Evolutionary conservation across 2,888 invertebrate genomes (phyloP).

Genomic region (Trichogramma evanescens): DNA sequence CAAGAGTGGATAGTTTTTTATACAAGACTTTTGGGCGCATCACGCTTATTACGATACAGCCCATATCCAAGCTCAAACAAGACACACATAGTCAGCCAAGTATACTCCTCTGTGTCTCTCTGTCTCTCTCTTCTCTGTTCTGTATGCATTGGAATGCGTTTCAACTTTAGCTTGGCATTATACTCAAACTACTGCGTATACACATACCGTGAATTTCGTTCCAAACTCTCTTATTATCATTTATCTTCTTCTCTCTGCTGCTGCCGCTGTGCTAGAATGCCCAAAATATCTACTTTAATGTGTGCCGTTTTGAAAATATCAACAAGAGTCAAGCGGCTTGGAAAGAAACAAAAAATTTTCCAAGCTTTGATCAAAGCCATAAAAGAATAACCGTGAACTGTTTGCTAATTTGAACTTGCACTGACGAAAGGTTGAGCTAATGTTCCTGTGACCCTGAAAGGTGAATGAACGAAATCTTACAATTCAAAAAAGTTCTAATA

Average conservation of each 20-base stretch:
- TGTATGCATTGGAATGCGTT: constrained; percentile 15
- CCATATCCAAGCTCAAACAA: too few relatives aligned
- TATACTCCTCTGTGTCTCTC: neutral
- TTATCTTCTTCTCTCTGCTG: too few relatives aligned
- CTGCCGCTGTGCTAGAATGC: neutral
- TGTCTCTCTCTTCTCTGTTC: neutral
- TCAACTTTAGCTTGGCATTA: constrained; percentile 4
- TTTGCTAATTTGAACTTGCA: neutral
- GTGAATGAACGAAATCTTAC: too few relatives aligned
- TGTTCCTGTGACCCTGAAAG: too few relatives aligned
- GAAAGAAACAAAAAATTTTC: neutral
- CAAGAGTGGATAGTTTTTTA: too few relatives aligned
- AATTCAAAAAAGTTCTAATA: too few relatives aligned
- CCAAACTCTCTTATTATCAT: too few relatives aligned
- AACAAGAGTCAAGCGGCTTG: neutral
- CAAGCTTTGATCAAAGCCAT: constrained; percentile 18
- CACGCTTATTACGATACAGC: too few relatives aligned
- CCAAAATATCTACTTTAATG: constrained; percentile 23
- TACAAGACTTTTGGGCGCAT: too few relatives aligned
- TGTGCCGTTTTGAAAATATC: constrained; percentile 15
- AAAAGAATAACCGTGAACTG: constrained; percentile 6
- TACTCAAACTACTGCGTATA: too few relatives aligned
- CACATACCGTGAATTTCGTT: too few relatives aligned
- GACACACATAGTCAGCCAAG: neutral
- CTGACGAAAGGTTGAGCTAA: too few relatives aligned